Conservation (phyloP, 1,140 invertebrate species). For the Drosophila arawakana region DNA sequence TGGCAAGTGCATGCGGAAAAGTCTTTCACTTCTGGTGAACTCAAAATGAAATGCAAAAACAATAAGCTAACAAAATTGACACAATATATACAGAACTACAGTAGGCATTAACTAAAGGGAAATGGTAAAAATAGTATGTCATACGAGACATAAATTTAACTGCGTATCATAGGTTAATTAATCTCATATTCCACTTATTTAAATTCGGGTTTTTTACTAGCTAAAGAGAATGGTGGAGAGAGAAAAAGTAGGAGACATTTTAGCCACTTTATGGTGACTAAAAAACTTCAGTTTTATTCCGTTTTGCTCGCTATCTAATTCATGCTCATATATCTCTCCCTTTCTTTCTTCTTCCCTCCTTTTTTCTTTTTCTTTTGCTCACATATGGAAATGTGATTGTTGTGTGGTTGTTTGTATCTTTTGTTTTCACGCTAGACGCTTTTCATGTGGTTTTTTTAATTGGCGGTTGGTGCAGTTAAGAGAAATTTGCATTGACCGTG, state of each 20-base stretch:
- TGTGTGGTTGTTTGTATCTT: slow-evolving; percentile 9
- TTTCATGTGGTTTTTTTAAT: slow-evolving; percentile 33
- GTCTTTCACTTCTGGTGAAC: background rate
- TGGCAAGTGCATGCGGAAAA: slow-evolving; percentile 10
- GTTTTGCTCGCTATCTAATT: slow-evolving; percentile 11
- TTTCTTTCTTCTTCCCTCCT: slow-evolving; percentile 1
- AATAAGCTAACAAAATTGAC: slow-evolving; percentile 26
- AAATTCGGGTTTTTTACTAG: background rate
- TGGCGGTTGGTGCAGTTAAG: background rate
- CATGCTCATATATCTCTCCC: slow-evolving; percentile 7
- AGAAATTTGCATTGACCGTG: background rate
- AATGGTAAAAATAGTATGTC: background rate
- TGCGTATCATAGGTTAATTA: too few relatives aligned
- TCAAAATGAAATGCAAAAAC: slow-evolving; percentile 27
- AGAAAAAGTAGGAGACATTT: background rate
- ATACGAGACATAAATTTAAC: too few relatives aligned
- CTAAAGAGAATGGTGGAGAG: background rate
- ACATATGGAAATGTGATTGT: background rate
- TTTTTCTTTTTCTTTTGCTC: background rate
- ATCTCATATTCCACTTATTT: background rate
- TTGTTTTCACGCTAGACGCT: slow-evolving; percentile 28
- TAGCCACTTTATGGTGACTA: background rate
- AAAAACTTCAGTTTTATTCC: background rate
- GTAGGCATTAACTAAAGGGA: slow-evolving; percentile 1
- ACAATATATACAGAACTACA: background rate